Conservation (phyloP, 2,113 vertebrate genomes). For the Zosterops lateralis region DNA sequence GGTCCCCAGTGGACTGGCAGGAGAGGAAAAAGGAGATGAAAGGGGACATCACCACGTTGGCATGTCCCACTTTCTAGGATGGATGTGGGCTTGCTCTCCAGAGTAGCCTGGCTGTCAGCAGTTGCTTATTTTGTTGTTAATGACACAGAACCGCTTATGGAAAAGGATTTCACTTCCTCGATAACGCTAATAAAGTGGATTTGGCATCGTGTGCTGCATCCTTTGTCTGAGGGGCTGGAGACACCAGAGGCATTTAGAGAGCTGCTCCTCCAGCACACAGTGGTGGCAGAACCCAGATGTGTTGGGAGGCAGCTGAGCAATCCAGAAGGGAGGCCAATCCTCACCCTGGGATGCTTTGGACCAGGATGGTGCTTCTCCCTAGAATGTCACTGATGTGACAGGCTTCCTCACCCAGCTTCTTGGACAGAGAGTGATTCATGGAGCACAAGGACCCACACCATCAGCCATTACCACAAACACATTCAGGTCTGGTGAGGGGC, state of each 20-base stretch:
- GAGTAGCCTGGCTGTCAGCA: neutral
- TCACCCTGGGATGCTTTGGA: accelerated
- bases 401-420: neutral
- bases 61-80: neutral
- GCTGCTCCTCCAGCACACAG: too few relatives aligned
- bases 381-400: neutral
- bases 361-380: neutral
- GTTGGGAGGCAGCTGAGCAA: neutral
- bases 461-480: neutral
- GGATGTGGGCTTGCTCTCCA: neutral
- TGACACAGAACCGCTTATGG: neutral
- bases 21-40: neutral
- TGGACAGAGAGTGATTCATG: neutral
- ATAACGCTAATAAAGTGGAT: neutral
- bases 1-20: neutral
- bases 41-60: neutral
- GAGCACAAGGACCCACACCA: neutral
- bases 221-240: neutral
- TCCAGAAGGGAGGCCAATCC: accelerated
- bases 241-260: neutral
- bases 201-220: neutral
- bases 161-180: neutral
- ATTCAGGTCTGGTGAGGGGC: neutral
- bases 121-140: neutral
- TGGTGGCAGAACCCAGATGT: neutral